Base-by-base conservation (phyloP, 2,113 vertebrate genomes). In the Okapia johnstoni region DNA sequence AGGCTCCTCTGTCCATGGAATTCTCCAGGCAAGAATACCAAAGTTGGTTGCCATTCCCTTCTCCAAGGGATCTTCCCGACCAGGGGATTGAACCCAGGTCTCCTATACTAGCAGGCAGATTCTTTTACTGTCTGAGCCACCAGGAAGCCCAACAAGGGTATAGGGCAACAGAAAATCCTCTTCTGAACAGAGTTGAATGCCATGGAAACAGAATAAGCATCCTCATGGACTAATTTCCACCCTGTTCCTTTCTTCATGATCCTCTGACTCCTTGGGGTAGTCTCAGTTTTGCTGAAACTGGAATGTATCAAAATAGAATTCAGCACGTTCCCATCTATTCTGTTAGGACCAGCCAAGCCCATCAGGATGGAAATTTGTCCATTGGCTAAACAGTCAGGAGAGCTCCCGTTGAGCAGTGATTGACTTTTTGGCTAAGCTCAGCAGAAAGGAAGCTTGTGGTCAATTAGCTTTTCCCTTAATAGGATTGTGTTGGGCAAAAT, bases 401-500 rank as follows among this genome's bases (percentile, higher is more conserved):
- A 73, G 54, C 57, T 91, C 88, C 57, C 1, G 28, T 55, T 46
- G 89, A 96, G 66, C 48, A 2, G 84, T 86, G 98, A 84, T 86
- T 96, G 97, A 91, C 36, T 97, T 77, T 93, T 94, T 81, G 55
- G 55, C 95, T 96, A 97, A 96, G 43, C 97, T 96, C 88, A 96
- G 85, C 88, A 97, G 85, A 98, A 97, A 97, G 76, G 33, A 94
- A 98, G 94, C 54, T 79, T 79, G 92, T 55, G 93, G 90, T 97
- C 84, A 97, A 94, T 94, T 85, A 97, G 80, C 73, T 91, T 94
- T 96, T 97, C 94, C 93, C 95, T 96, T 93, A 98, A 93, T 95
- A 97, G 87, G 79, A 97, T 1, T 33, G 93, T 46, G 19, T 73
- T 50, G 92, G 70, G 92, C 13, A 95, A 96, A 98, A 98, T 16